A percentile compares a stretch with the other conserved stretches of the same genome.
These are phyloP conservation scores for Calypte anna DNA, from an alignment of 2,113 vertebrate genomes.

Conservation along the genomic window DNA sequence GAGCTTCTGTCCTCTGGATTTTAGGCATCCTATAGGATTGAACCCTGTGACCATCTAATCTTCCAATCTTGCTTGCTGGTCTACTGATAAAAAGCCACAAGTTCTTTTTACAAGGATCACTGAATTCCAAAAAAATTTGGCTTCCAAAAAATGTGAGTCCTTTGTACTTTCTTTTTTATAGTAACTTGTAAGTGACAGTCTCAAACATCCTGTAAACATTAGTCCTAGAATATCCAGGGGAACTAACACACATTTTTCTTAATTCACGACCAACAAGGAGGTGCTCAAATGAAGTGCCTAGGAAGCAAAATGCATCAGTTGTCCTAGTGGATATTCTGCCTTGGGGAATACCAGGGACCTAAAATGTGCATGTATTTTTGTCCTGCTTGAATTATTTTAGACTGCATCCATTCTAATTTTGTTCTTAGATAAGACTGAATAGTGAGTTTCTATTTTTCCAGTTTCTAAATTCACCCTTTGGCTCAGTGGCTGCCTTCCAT, in stretches of 20 bases:
- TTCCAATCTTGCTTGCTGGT: not conserved
- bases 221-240: not conserved
- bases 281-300: not conserved
- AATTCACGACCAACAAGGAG: not conserved
- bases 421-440: not conserved
- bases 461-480: slow-evolving; percentile 14
- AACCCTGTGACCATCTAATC: not conserved
- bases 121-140: not conserved
- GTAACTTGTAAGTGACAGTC: not conserved
- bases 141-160: too few species aligned
- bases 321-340: not conserved
- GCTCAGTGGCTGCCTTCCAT: not conserved
- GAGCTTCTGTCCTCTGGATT: not conserved
- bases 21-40: not conserved
- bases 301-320: not conserved
- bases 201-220: not conserved
- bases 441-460: not conserved
- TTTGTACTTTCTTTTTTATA: not conserved
- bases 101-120: not conserved
- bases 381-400: not conserved
- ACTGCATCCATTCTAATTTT: not conserved
- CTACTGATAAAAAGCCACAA: not conserved
- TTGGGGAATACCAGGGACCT: not conserved
- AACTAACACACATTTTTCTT: not conserved
- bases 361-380: not conserved